Conservation (phyloP, 2,888 invertebrate genomes). For the Drosophila silvestris region DNA sequence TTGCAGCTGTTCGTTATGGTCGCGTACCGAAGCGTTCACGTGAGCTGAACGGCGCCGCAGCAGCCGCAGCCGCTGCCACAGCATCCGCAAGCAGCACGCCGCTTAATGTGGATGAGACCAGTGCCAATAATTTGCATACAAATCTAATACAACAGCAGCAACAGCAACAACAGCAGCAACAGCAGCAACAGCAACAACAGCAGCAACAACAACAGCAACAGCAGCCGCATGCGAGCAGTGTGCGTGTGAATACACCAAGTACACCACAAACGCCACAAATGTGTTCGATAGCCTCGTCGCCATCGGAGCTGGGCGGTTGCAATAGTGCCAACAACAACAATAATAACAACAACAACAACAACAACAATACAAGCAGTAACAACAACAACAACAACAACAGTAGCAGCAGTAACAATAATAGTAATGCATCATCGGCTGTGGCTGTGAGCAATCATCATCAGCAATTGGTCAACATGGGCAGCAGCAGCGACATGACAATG, state of each 20-base stretch:
- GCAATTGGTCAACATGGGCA: slow-evolving; percentile 69
- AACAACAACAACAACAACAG: slow-evolving; percentile 65
- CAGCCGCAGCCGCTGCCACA: slow-evolving; percentile 44
- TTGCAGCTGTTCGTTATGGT: slow-evolving; percentile 97
- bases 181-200: slow-evolving; percentile 54
- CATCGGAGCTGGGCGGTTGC: slow-evolving; percentile 84
- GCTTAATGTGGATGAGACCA: slow-evolving; percentile 71
- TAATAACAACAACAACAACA: slow-evolving; percentile 52
- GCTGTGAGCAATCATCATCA: slow-evolving; percentile 69
- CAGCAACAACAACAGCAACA: slow-evolving; percentile 66
- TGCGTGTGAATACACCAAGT: slow-evolving; percentile 86
- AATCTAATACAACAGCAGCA: slow-evolving; percentile 59
- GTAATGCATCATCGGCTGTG: slow-evolving; percentile 72
- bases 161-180: slow-evolving; percentile 32
- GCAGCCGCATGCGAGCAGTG: slow-evolving; percentile 76
- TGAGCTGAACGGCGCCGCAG: slow-evolving; percentile 88
- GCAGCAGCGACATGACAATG: slow-evolving; percentile 59
- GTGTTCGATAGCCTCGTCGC: slow-evolving; percentile 85
- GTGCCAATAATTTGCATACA: slow-evolving; percentile 66
- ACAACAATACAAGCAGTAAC: slow-evolving; percentile 25
- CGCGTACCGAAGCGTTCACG: slow-evolving; percentile 97
- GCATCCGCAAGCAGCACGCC: slow-evolving; percentile 57
- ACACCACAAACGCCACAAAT: slow-evolving; percentile 86
- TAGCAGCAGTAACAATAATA: slow-evolving; percentile 63
- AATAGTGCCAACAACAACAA: slow-evolving; percentile 81